These are phyloP conservation scores for Gobio occitaniae DNA, from an alignment of 2,797 vertebrate genomes.

Conservation along the genomic window DNA sequence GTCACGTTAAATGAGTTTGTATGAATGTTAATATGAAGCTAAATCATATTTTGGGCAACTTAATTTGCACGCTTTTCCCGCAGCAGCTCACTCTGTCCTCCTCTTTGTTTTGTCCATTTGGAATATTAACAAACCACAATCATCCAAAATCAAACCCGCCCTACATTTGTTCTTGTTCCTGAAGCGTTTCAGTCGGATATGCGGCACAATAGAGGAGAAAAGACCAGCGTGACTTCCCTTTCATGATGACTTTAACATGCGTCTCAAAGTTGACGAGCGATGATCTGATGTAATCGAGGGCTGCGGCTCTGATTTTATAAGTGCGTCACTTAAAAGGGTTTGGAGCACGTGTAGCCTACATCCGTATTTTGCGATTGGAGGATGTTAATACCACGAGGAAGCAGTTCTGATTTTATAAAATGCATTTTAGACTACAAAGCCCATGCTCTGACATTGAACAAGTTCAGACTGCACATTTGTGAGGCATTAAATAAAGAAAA, in stretches of 20 bases:
- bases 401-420: background rate
- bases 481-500: conserved; percentile 11
- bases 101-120: too few relatives aligned
- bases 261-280: background rate
- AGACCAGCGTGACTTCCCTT: background rate
- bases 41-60: background rate
- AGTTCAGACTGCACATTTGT: conserved; percentile 38
- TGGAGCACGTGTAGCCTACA: background rate
- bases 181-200: background rate
- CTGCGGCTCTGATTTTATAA: background rate
- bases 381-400: background rate
- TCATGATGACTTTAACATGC: background rate
- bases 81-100: background rate
- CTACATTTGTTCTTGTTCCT: background rate
- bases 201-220: background rate
- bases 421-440: background rate
- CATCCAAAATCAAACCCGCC: background rate
- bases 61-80: background rate
- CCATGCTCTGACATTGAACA: conserved; percentile 19
- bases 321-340: background rate
- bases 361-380: background rate
- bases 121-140: background rate
- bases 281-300: background rate
- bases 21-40: background rate
- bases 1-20: too few relatives aligned